phyloP scores from a whole-genome alignment of 2,888 invertebrate genomes.

The Lysandra bellargus region DNA sequence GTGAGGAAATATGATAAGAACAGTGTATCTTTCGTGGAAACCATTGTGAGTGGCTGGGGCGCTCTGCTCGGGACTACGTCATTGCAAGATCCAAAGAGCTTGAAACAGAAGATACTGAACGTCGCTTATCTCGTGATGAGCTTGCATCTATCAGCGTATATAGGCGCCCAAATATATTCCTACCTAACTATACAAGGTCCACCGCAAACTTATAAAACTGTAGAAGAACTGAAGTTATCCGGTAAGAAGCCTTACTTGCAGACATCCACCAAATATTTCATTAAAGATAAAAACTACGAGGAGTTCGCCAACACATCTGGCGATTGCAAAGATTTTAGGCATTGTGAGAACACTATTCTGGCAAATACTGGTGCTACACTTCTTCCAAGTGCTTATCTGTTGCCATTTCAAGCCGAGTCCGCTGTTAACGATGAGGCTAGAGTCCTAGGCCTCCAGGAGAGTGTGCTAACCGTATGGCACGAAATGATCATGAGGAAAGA shows the following conservation, averaged over 20 bases:
- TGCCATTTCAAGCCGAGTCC: constrained; percentile 53
- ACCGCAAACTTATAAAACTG: constrained; percentile 52
- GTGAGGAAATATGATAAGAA: constrained; percentile 51
- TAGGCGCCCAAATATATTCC: constrained; percentile 60
- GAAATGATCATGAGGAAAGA: constrained; percentile 61
- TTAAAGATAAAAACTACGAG: constrained; percentile 51
- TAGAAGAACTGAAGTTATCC: constrained; percentile 55
- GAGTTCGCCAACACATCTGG: constrained; percentile 51
- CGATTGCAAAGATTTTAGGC: constrained; percentile 50
- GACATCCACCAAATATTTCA: constrained; percentile 50
- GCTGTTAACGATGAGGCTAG: constrained; percentile 59
- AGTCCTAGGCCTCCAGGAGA: constrained; percentile 52
- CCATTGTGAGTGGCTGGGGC: constrained; percentile 58
- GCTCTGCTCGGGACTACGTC: constrained; percentile 55
- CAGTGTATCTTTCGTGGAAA: constrained; percentile 46
- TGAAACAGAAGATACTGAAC: constrained; percentile 61
- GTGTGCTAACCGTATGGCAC: constrained; percentile 56
- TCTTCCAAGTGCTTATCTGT: constrained; percentile 51
- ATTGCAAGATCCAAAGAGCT: constrained; percentile 50
- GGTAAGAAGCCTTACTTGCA: constrained; percentile 51
- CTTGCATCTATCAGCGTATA: constrained; percentile 56
- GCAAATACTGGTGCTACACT: constrained; percentile 55
- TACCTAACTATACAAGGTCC: constrained; percentile 61
- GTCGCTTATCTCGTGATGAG: constrained; percentile 55
- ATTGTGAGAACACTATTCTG: constrained; percentile 51